Conservation (phyloP, 92 coral and sea anemone species). For the Porites divaricata region DNA sequence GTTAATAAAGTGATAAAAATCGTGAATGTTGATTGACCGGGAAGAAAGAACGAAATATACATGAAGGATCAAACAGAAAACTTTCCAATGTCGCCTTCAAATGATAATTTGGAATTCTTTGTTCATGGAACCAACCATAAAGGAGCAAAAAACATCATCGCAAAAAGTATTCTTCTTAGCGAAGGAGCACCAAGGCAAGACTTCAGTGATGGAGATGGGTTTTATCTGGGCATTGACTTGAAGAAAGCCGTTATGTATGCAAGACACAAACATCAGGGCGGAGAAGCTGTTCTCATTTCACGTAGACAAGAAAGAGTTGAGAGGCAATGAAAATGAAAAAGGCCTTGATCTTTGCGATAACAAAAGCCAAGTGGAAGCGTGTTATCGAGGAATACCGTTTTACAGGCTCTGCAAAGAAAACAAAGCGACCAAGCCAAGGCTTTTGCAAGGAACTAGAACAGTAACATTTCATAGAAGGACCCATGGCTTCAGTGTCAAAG, state of each 20-base stretch:
- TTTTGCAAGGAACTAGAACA: too few relatives aligned
- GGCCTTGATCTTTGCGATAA: background rate
- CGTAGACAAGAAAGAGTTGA: background rate
- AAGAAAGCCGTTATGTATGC: background rate
- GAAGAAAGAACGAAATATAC: background rate
- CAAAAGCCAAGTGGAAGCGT: background rate
- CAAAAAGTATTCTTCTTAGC: background rate
- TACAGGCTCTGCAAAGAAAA: background rate
- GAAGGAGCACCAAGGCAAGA: background rate
- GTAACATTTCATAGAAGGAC: conserved; percentile 8
- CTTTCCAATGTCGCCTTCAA: background rate
- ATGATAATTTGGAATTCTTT: background rate
- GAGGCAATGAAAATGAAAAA: background rate
- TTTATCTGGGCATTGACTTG: background rate
- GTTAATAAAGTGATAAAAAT: background rate
- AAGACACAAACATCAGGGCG: background rate
- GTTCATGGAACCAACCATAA: background rate
- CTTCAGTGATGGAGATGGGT: conserved; percentile 19
- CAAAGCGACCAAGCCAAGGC: too few relatives aligned
- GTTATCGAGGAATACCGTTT: background rate
- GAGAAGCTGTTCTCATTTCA: background rate
- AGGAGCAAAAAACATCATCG: background rate
- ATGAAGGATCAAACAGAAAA: background rate
- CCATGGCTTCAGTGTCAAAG: background rate
- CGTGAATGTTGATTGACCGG: background rate